Evolutionary conservation across 2,113 vertebrate species (phyloP).

Genomic region (Neogobius melanostomus): DNA sequence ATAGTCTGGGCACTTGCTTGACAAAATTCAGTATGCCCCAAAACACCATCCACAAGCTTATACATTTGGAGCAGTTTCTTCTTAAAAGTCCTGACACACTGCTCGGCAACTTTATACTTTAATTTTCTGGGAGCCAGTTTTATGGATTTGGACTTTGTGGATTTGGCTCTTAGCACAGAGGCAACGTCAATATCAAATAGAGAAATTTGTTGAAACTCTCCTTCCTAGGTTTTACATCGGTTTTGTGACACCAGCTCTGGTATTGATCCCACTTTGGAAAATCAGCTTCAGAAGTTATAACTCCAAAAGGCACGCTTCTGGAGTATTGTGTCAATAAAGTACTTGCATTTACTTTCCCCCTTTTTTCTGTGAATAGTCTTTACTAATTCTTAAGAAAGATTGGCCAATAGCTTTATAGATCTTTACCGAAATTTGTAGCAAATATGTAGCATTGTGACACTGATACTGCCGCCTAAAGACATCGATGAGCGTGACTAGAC

Average conservation of each 20-base stretch:
- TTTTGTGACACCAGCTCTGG: background rate
- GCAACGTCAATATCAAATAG: constrained; percentile 4
- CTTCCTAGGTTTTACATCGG: background rate
- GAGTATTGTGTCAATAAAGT: background rate
- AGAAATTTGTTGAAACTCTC: background rate
- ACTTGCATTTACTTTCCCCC: background rate
- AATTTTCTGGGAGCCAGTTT: constrained; percentile 5
- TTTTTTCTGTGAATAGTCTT: background rate
- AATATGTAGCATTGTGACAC: too few species aligned
- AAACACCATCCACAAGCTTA: background rate
- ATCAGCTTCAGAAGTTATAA: background rate
- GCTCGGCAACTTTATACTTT: constrained; percentile 8
- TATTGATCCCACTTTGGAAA: background rate
- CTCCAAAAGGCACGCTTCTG: background rate
- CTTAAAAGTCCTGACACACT: background rate
- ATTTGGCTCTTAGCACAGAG: background rate
- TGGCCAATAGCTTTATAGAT: background rate
- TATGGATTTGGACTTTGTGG: constrained; percentile 10
- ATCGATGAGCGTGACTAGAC: too few species aligned
- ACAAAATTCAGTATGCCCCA: too few species aligned
- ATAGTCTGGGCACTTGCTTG: too few species aligned
- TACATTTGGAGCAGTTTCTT: background rate
- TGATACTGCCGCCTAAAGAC: too few species aligned
- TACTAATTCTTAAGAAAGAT: background rate
- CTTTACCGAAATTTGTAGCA: too few species aligned